A percentile compares a stretch with the other conserved stretches of the same genome.
phyloP scores from a whole-genome alignment of 2,888 invertebrate species.

The Morinoia aosen region DNA sequence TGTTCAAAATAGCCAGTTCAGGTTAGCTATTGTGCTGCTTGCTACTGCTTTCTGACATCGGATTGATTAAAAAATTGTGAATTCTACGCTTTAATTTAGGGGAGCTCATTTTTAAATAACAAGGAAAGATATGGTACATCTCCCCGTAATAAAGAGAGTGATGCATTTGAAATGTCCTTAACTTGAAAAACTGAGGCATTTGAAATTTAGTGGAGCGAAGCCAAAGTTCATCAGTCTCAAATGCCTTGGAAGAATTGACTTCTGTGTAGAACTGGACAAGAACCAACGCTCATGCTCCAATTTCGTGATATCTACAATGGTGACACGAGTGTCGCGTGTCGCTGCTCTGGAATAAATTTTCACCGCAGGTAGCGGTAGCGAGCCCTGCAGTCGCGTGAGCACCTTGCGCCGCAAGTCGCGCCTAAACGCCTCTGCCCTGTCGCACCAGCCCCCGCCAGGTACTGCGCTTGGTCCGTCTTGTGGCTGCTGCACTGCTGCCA shows the following conservation, averaged over 20 bases:
- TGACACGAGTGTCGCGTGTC: neutral
- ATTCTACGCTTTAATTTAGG: no score
- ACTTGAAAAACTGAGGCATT: no score
- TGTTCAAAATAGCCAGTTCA: no score
- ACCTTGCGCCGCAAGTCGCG: conserved; percentile 56
- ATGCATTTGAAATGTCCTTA: no score
- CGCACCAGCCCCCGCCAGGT: conserved; percentile 24
- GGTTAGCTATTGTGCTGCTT: no score
- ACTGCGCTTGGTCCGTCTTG: neutral
- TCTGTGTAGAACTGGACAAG: neutral
- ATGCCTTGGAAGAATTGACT: neutral
- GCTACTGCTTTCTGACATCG: no score
- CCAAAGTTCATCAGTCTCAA: neutral
- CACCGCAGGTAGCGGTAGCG: conserved; percentile 56
- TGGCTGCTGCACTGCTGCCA: neutral
- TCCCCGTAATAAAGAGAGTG: no score
- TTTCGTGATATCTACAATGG: neutral
- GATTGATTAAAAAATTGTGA: no score
- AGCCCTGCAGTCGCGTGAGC: conserved; percentile 58
- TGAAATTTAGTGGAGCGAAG: neutral
- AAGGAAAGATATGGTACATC: no score
- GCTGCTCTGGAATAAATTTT: neutral
- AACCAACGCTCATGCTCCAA: neutral
- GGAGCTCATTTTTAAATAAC: no score
- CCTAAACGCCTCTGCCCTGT: neutral